Evolutionary conservation across 2,888 invertebrate species (phyloP).

Genomic region (Macaria liturata): DNA sequence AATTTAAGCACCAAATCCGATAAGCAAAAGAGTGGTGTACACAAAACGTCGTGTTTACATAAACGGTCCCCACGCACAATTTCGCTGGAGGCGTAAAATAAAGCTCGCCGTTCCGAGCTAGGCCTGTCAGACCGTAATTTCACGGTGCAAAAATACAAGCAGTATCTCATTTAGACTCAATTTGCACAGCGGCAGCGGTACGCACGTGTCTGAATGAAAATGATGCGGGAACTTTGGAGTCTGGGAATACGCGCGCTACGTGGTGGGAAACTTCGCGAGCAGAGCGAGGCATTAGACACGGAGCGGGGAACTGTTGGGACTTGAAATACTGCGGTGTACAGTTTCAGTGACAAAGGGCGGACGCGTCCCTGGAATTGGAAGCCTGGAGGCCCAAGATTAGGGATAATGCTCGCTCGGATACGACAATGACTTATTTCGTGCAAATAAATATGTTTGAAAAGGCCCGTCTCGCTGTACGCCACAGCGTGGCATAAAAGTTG

Average conservation of each 20-base stretch:
- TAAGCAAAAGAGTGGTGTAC: constrained; percentile 16
- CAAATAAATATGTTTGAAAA: constrained; percentile 22
- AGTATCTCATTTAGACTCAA: constrained; percentile 25
- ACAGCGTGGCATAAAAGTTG: constrained; percentile 12
- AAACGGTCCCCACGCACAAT: constrained; percentile 28
- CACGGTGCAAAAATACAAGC: constrained; percentile 16
- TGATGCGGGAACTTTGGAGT: constrained; percentile 1
- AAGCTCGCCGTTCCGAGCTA: constrained; percentile 33
- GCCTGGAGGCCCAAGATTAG: constrained; percentile 34
- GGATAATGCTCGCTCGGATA: constrained; percentile 31
- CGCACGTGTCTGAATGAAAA: background rate
- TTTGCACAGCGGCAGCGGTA: constrained; percentile 1
- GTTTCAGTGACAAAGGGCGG: constrained; percentile 29
- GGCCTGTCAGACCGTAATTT: constrained; percentile 46
- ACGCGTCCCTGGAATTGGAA: constrained; percentile 31
- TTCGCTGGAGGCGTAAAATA: constrained; percentile 38
- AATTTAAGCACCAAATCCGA: constrained; percentile 10
- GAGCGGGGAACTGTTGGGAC: constrained; percentile 1
- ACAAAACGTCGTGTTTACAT: constrained; percentile 28
- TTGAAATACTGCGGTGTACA: constrained; percentile 14
- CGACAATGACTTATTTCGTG: constrained; percentile 24
- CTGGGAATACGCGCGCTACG: background rate
- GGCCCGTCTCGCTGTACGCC: background rate
- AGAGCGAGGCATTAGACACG: background rate
- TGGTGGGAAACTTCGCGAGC: background rate